phyloP scores from a whole-genome alignment of 2,888 invertebrate species.

The Polyploca ridens region DNA sequence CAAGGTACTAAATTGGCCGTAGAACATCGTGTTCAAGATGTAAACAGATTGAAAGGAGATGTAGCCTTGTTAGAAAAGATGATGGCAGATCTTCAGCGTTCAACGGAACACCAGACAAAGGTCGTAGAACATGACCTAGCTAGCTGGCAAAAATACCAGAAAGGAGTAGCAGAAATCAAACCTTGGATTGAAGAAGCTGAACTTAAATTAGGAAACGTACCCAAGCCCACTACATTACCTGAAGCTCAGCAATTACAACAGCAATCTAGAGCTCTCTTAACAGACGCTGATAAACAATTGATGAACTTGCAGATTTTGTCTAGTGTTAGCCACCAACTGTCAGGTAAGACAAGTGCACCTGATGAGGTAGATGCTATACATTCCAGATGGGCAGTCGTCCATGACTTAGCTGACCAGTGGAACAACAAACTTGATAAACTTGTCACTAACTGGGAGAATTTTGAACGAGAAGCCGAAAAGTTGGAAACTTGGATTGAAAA shows the following conservation, averaged over 20 bases:
- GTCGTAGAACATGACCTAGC: conserved; percentile 91
- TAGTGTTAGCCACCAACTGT: conserved; percentile 89
- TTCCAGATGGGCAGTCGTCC: conserved; percentile 93
- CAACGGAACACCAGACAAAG: conserved; percentile 90
- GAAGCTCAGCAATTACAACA: conserved; percentile 93
- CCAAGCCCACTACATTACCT: conserved; percentile 90
- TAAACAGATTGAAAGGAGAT: conserved; percentile 90
- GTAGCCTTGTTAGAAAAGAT: conserved; percentile 90
- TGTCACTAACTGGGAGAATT: conserved; percentile 91
- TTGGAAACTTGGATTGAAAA: conserved; percentile 91
- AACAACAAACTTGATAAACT: conserved; percentile 91
- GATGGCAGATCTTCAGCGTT: conserved; percentile 90
- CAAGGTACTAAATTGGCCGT: conserved; percentile 90
- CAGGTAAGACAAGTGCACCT: conserved; percentile 90
- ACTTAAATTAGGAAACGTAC: conserved; percentile 88
- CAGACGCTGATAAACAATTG: conserved; percentile 91
- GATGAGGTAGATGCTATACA: conserved; percentile 94
- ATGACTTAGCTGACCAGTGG: conserved; percentile 91
- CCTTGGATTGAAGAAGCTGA: conserved; percentile 96
- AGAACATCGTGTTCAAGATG: conserved; percentile 88
- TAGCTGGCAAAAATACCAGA: conserved; percentile 94
- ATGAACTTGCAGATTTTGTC: conserved; percentile 90
- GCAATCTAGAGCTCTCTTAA: conserved; percentile 88
- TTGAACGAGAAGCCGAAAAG: conserved; percentile 90
- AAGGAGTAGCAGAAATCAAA: conserved; percentile 90